Evolutionary conservation across 2,797 vertebrate genomes (phyloP), one percentile per base, ranked within the genome.

Genomic region (Petrocephalus sullivani): DNA sequence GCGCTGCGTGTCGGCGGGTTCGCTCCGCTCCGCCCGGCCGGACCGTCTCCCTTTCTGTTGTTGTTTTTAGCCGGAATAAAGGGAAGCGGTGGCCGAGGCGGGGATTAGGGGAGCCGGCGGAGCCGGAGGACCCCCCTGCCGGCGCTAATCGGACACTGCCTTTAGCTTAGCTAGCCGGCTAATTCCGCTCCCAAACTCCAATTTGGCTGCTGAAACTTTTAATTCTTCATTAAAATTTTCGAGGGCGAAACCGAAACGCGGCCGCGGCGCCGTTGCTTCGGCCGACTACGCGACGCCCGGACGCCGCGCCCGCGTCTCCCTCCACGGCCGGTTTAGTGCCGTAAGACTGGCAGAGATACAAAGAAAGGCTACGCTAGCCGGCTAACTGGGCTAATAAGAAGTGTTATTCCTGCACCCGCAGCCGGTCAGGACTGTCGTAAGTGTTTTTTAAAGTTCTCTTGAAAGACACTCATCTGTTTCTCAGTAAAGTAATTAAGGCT

Each of bases 141-240:
- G 95, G 92, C 91, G 93, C 91, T 92, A 92, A 93, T 94, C 94
- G 93, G 93, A 93, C 92, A 91, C 1, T 51, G 93, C 95, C 94
- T 90, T 90, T 90, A 91, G 58, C 86, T 49, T 49, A 64, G 86
- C 86, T 87, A 67, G 58, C 58, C 57, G 54, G 28, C 23, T 86
- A 58, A 41, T 86, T 64, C 60, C 12, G 33, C 10, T 64, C 46
- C 37, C 37, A 87, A 87, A 87, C 58, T 87, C 67, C 41, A 23
- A 87, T 41, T 67, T 23, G 19, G 33, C 60, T 23, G 19, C n/a
- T 14, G 67, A 49, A 87, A 58, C 28, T 86, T 86, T 21, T n/a
- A 56, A 56, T 85, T 85, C 83, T 33, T 57, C 28, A 57, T 94
- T 94, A 91, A 56, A 28, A 89, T 88, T 78, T 89, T 89, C 90